Evolutionary conservation across 2,797 vertebrate genomes (phyloP).

Genomic region (Ptychadena robeensis): DNA sequence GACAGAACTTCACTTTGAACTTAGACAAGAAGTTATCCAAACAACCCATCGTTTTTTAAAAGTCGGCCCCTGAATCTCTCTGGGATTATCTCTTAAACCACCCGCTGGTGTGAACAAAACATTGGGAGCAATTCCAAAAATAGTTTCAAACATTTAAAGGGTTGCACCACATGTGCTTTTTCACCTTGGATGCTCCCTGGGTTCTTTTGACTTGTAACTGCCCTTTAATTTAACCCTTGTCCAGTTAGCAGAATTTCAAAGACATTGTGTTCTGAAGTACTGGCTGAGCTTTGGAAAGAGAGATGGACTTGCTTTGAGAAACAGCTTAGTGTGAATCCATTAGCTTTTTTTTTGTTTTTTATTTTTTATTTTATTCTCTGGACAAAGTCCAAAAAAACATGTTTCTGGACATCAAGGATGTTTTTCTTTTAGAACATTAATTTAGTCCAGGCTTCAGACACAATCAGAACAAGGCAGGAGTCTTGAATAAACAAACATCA

Average conservation of each 20-base stretch:
- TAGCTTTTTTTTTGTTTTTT: conserved; percentile 33
- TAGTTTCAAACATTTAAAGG: conserved; percentile 59
- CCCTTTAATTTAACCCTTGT: conserved; percentile 59
- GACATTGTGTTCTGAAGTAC: conserved; percentile 19
- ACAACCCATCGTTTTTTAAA: conserved; percentile 55
- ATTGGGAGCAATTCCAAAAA: conserved; percentile 62
- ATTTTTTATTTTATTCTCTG: conserved; percentile 58
- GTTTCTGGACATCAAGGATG: conserved; percentile 59
- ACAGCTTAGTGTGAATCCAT: conserved; percentile 37
- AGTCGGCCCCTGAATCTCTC: conserved; percentile 57
- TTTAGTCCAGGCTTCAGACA: conserved; percentile 60
- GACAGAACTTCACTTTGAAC: conserved; percentile 59
- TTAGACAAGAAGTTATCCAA: conserved; percentile 56
- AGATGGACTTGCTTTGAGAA: conserved; percentile 32
- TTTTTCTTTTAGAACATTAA: conserved; percentile 57
- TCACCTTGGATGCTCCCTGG: conserved; percentile 61
- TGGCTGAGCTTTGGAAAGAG: conserved; percentile 13
- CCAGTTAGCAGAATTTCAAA: conserved; percentile 14
- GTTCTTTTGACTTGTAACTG: conserved; percentile 58
- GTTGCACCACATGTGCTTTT: conserved; percentile 59
- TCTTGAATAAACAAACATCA: conserved; percentile 55
- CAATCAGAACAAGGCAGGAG: conserved; percentile 52
- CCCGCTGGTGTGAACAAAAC: conserved; percentile 63
- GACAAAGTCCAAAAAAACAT: conserved; percentile 55
- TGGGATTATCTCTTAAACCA: conserved; percentile 62